A percentile compares a stretch with the other conserved stretches of the same genome.
phyloP scores from a whole-genome alignment of 2,797 vertebrate genomes.

The Protonibea diacanthus region DNA sequence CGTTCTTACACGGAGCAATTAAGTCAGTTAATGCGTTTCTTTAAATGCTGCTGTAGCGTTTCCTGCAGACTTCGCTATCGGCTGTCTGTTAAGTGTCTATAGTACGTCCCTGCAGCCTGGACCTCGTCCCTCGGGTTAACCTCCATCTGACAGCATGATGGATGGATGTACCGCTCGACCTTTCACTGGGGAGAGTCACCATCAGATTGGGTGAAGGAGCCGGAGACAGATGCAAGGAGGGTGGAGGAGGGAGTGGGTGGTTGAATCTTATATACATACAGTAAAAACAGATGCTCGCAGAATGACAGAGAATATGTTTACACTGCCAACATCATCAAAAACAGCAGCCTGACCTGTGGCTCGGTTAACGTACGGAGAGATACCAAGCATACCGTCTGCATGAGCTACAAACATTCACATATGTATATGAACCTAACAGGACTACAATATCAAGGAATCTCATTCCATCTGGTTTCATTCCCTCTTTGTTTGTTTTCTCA shows the following conservation, averaged over 20 bases:
- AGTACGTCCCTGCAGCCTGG: slow-evolving; percentile 28
- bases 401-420: slow-evolving; percentile 24
- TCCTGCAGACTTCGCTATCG: slow-evolving; percentile 41
- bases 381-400: not conserved
- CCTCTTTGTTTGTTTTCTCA: slow-evolving; percentile 72
- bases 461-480: slow-evolving; percentile 69
- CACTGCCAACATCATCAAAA: slow-evolving; percentile 12
- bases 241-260: not conserved
- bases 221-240: not conserved
- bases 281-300: not conserved
- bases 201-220: slow-evolving; percentile 8
- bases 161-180: slow-evolving; percentile 68
- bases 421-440: slow-evolving; percentile 3
- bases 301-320: slow-evolving; percentile 21
- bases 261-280: slow-evolving; percentile 36
- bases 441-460: slow-evolving; percentile 31
- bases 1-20: slow-evolving; percentile 62
- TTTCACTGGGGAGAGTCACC: slow-evolving; percentile 48
- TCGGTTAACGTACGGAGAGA: not conserved
- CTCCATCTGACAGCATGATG: slow-evolving; percentile 78
- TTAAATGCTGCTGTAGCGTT: slow-evolving; percentile 54
- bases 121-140: slow-evolving; percentile 57
- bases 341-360: not conserved
- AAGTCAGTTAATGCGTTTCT: slow-evolving; percentile 74
- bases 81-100: slow-evolving; percentile 65